Percentiles rank a stretch among this genome's conserved stretches.
phyloP scores from a whole-genome alignment of 1,140 invertebrate genomes.

The Drosophila dunni region DNA sequence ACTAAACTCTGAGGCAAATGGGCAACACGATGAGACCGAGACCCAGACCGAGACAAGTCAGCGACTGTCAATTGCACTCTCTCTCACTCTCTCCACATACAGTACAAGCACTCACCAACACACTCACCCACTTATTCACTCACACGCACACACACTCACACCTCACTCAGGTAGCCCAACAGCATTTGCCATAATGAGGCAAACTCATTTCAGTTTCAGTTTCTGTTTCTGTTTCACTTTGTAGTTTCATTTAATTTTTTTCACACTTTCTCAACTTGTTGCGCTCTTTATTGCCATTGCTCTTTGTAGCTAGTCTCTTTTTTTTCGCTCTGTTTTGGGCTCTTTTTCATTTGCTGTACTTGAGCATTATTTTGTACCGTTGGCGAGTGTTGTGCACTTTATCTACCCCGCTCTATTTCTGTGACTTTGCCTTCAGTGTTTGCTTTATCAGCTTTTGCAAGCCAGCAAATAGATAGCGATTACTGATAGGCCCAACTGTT shows the following conservation, averaged over 20 bases:
- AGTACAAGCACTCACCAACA: constrained; percentile 25
- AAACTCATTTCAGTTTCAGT: constrained; percentile 33
- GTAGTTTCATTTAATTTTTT: constrained; percentile 10
- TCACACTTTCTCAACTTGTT: constrained; percentile 52
- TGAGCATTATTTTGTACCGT: constrained; percentile 19
- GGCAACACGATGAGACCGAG: constrained; percentile 61
- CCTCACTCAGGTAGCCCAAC: constrained; percentile 19
- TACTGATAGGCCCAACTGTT: constrained; percentile 47
- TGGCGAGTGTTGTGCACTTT: constrained; percentile 43
- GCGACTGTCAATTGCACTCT: constrained; percentile 58
- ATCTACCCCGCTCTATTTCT: constrained; percentile 2
- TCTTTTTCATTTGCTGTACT: constrained; percentile 7
- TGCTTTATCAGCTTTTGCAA: constrained; percentile 77
- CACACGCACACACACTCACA: neutral
- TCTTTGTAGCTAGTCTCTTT: constrained; percentile 28
- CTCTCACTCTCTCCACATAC: constrained; percentile 4
- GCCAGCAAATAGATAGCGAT: constrained; percentile 56
- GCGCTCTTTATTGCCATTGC: constrained; percentile 39
- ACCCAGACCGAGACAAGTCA: constrained; percentile 21
- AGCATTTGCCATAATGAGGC: constrained; percentile 43
- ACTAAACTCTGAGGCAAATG: constrained; percentile 75
- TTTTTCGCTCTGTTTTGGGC: constrained; percentile 1
- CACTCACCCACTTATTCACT: constrained; percentile 8
- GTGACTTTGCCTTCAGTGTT: constrained; percentile 1
- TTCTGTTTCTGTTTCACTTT: constrained; percentile 34